Conservation (phyloP, 1,140 invertebrate species). For the Atopsyche davidsoni region DNA sequence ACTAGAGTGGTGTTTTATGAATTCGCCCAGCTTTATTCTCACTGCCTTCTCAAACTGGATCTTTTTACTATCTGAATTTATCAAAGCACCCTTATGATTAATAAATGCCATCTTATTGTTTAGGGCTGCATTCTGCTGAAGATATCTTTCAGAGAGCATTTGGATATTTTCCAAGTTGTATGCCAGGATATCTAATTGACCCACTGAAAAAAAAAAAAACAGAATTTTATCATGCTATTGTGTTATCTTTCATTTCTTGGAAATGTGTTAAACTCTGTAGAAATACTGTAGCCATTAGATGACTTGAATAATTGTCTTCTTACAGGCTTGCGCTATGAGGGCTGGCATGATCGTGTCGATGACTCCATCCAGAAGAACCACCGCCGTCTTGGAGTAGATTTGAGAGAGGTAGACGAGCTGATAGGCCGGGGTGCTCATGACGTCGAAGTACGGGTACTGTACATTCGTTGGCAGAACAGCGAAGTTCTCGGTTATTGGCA, state of each 20-base stretch:
- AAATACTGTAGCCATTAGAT: not conserved
- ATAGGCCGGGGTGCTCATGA: constrained; percentile 38
- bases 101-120: no score
- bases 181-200: constrained; percentile 43
- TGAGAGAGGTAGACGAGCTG: constrained; percentile 37
- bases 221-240: not conserved
- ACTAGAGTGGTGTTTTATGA: constrained; percentile 40
- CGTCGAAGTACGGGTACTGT: constrained; percentile 41
- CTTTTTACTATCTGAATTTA: constrained; percentile 28
- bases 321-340: constrained; percentile 41
- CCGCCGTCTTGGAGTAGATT: constrained; percentile 46
- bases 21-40: constrained; percentile 36
- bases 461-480: constrained; percentile 45
- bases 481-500: constrained; percentile 43
- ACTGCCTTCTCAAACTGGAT: constrained; percentile 29
- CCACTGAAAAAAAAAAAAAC: constrained; percentile 36
- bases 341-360: constrained; percentile 46
- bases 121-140: no score
- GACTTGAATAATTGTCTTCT: constrained; percentile 26
- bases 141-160: constrained; percentile 34
- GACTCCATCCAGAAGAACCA: constrained; percentile 43
- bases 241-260: not conserved
- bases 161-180: constrained; percentile 43
- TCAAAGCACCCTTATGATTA: no score
- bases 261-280: not conserved